Evolutionary conservation across 2,888 invertebrate genomes (phyloP), one percentile per base, ranked within the genome.

Genomic region (Julus scandinavius): DNA sequence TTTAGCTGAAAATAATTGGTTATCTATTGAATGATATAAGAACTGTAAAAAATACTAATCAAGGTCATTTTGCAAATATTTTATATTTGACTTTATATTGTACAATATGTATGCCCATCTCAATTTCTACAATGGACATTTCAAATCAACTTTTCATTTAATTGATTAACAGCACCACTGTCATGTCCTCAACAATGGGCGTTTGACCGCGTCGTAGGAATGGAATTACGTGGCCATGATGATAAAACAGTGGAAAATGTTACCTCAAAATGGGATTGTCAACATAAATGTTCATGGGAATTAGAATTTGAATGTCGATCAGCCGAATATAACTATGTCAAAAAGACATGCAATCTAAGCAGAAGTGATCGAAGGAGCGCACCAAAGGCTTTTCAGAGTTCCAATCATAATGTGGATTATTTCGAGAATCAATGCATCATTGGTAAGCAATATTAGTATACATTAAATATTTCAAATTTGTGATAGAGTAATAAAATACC

Each of bases 401-500:
- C 91, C 85, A 88, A 89, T 58, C 86, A 88, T 17, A 90, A 91
- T 11, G 90, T 91, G 58, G 92, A 92, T 89, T 92, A 92, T 90
- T 92, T 92, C 88, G 92, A 92, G 89, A 92, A 92, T 90, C 92
- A 92, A 90, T 92, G 92, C 88, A 90, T 92, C n/a, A 90, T 91
- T 49, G 91, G 92, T 91, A 88, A 89, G 50, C n/a, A 29, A 17
- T 91, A 91, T 84, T 84, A 11, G 7, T 80, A 29, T 29, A 29
- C 29, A 0, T 29, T 29, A 29, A 29, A 29, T 29, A 29, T 29
- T 29, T 29, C 29, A 29, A 29, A 29, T 29, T 29, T 29, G 29
- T 29, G 29, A 29, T 29, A 29, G 29, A 29, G 29, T 29, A 29
- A 29, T 29, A 29, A 29, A 29, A 29, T 29, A 29, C 29, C 29